Evolutionary conservation across 2,797 vertebrate species (phyloP), one percentile per base, ranked within the genome.

Genomic region (Enteromius anoplus): DNA sequence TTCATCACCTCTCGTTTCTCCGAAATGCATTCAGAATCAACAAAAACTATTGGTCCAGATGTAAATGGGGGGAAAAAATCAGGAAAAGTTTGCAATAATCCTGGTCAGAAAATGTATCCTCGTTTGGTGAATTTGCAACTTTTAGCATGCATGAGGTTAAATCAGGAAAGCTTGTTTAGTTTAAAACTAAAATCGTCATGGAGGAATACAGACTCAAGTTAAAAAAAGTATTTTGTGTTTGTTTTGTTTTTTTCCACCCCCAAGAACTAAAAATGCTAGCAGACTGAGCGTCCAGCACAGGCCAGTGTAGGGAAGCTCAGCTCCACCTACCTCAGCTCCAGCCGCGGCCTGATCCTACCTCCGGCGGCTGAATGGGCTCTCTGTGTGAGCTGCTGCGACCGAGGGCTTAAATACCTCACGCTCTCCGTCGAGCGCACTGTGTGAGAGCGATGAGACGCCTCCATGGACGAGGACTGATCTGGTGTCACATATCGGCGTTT

Each of bases 321-420:
- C 85, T 87, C 62, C 88, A 89, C 86, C 91, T 92, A 92, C 93
- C 92, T 93, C 91, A 75, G 88, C 88, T 77, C 84, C 87, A 81
- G 85, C 53, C 70, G 88, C 71, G 81, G 81, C 60, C 86, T 68
- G 58, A 45, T 26, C 1, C 15, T 68, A 32, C 75, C 80, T 86
- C 73, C 83, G 85, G 86, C 86, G 89, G 90, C 80, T 85, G 29
- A 79, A 79, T 53, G 76, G 19, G 49, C 77, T 79, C 14, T 19
- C 42, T 62, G 23, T 60, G 66, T 11, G 58, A 80, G 58, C 62
- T 62, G 60, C 58, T 62, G 60, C 23, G 45, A 19, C 42, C 51
- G 69, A 65, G 60, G 53, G 34, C 29, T 76, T 32, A 53, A 51
- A 69, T 60, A 51, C 79, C 47, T 55, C 65, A 58, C 19, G 23